A percentile compares a stretch with the other conserved stretches of the same genome.
phyloP scores from a whole-genome alignment of 1,140 invertebrate species.

The Metopolophium dirhodum region DNA sequence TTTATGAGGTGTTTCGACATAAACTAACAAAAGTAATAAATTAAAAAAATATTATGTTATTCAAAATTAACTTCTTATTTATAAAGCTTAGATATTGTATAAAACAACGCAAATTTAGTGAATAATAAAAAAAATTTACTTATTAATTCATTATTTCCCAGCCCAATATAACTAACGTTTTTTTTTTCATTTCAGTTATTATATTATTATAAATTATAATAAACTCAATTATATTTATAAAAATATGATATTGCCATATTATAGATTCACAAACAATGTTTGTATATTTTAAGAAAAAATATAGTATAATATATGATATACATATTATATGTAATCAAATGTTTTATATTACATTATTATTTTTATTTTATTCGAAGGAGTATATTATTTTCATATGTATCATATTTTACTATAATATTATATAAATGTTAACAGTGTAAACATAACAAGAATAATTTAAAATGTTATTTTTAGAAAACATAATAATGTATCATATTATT shows the following conservation, averaged over 20 bases:
- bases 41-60: not conserved
- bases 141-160: not conserved
- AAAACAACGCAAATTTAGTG: not conserved
- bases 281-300: too few relatives aligned
- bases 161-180: not conserved
- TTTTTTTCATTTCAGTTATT: too few relatives aligned
- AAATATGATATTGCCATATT: too few relatives aligned
- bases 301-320: too few relatives aligned
- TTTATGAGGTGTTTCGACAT: not conserved
- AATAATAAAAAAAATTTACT: not conserved
- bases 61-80: not conserved
- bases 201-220: too few relatives aligned
- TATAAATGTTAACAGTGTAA: not conserved
- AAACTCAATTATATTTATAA: too few relatives aligned
- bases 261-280: too few relatives aligned
- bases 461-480: not conserved
- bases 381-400: not conserved
- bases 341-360: not conserved
- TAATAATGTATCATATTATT: not conserved
- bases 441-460: not conserved
- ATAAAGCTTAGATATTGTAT: not conserved
- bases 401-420: not conserved
- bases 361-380: too few relatives aligned
- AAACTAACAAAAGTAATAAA: not conserved
- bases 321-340: not conserved